These are phyloP conservation scores for Bacillus rossius DNA, from an alignment of 1,140 invertebrate genomes.

Conservation along the genomic window DNA sequence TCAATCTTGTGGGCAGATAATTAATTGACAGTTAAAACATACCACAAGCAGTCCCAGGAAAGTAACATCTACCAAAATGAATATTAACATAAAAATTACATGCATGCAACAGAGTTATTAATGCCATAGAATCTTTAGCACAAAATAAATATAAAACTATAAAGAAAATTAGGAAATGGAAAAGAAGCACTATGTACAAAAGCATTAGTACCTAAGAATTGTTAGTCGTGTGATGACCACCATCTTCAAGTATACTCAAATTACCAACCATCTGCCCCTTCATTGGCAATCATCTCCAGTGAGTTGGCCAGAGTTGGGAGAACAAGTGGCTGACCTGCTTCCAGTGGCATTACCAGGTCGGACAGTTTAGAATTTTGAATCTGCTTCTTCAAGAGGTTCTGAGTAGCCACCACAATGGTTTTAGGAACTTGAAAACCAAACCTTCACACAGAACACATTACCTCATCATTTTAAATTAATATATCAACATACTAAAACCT, in stretches of 20 bases:
- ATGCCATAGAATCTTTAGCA: no score
- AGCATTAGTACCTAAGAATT: conserved; percentile 2
- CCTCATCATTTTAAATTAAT: no score
- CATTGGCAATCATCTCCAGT: conserved; percentile 42
- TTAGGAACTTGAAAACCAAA: conserved; percentile 47
- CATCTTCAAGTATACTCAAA: background rate
- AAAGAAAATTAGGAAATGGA: background rate
- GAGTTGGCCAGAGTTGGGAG: conserved; percentile 41
- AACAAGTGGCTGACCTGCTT: conserved; percentile 42
- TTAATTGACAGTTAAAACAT: no score
- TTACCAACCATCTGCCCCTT: conserved; percentile 43
- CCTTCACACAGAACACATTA: conserved; percentile 24
- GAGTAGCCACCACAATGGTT: conserved; percentile 41
- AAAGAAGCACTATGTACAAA: background rate
- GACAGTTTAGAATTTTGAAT: conserved; percentile 38
- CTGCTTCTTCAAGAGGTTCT: background rate
- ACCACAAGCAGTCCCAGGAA: no score
- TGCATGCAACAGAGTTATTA: background rate
- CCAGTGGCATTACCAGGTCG: conserved; percentile 38
- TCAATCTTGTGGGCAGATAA: no score
- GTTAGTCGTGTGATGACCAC: background rate
- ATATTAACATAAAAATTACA: background rate
- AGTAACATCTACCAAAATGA: background rate
- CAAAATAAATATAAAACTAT: no score
- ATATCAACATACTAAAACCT: no score